These are phyloP conservation scores for Platysternon megacephalum DNA, from an alignment of 2,113 vertebrate species.

Conservation along the genomic window DNA sequence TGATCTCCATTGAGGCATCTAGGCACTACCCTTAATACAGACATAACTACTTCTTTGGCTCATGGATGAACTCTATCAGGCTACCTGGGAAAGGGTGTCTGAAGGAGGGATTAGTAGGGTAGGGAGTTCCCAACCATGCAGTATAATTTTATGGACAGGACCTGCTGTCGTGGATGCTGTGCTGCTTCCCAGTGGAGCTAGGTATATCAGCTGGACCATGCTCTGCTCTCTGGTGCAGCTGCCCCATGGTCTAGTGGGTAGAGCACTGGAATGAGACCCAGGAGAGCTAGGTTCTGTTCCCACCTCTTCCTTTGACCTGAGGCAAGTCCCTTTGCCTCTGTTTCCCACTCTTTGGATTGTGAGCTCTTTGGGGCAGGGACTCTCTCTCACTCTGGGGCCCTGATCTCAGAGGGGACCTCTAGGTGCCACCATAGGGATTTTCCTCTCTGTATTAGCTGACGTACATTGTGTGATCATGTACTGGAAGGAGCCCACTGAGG, in stretches of 20 bases:
- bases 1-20: not conserved
- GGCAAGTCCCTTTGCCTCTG: not conserved
- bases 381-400: not conserved
- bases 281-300: not conserved
- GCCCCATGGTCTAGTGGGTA: not conserved
- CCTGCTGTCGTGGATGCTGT: not conserved
- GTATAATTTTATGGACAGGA: not conserved
- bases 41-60: not conserved
- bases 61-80: not conserved
- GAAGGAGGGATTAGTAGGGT: not conserved
- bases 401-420: not conserved
- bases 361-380: not conserved
- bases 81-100: not conserved
- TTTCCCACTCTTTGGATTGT: not conserved
- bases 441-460: not conserved
- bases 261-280: not conserved
- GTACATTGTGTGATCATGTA: not conserved
- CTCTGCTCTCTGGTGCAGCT: not conserved
- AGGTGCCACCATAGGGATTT: not conserved
- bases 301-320: not conserved
- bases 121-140: not conserved
- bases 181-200: not conserved
- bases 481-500: not conserved
- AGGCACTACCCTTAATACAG: not conserved
- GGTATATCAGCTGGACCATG: not conserved